phyloP scores from a whole-genome alignment of 2,113 vertebrate genomes.

The Antennarius striatus region DNA sequence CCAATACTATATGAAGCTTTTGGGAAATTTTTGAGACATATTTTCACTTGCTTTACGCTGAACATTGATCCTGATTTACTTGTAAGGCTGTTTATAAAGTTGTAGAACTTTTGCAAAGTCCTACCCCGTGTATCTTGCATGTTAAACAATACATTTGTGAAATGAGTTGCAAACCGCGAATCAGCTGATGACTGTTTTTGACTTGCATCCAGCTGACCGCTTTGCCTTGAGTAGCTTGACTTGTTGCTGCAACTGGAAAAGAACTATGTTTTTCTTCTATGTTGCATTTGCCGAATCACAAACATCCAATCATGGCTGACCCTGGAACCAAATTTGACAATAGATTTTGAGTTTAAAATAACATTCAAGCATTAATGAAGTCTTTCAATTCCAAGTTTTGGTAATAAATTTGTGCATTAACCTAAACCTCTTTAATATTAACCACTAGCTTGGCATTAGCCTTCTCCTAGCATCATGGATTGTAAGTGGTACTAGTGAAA shows the following conservation, averaged over 20 bases:
- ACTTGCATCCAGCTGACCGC: not conserved
- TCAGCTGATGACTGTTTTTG: not conserved
- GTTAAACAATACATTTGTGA: not conserved
- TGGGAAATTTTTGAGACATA: not conserved
- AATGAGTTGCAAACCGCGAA: not conserved
- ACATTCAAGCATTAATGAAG: not conserved
- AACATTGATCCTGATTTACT: not conserved
- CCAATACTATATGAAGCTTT: not conserved
- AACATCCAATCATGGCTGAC: not conserved
- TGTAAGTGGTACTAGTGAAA: conserved; percentile 19
- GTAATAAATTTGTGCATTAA: not conserved
- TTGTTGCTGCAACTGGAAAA: not conserved
- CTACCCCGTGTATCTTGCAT: not conserved
- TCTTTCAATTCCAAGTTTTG: too few species aligned
- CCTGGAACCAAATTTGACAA: not conserved
- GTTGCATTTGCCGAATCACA: not conserved
- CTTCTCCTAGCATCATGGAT: not conserved
- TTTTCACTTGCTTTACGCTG: not conserved
- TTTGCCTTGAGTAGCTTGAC: not conserved
- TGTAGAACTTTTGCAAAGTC: not conserved
- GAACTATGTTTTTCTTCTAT: not conserved
- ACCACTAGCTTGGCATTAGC: conserved; percentile 10
- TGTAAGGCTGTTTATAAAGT: not conserved
- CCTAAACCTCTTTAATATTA: not conserved
- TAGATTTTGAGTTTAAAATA: not conserved